Conservation (phyloP, 2,888 invertebrate genomes). For the Platyscelio sp. region DNA sequence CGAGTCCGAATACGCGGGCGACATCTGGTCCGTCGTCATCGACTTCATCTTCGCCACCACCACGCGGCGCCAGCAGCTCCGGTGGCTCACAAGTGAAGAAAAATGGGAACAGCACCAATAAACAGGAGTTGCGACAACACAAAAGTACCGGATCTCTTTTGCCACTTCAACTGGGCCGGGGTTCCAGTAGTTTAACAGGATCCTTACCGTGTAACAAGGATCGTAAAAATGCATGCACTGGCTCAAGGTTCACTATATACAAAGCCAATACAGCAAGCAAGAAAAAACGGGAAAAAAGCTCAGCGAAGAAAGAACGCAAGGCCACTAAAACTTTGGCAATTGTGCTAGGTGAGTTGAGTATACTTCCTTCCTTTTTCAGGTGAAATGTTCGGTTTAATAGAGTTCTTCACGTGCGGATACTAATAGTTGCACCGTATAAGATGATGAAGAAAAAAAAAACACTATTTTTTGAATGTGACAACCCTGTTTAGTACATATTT, state of each 20-base stretch:
- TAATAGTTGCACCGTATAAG: conserved; percentile 17
- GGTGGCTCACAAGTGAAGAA: conserved; percentile 77
- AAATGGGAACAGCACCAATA: conserved; percentile 80
- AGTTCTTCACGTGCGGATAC: conserved; percentile 14
- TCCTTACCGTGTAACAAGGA: conserved; percentile 90
- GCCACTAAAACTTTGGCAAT: conserved; percentile 99
- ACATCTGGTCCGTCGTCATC: conserved; percentile 83
- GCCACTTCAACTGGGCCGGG: conserved; percentile 81
- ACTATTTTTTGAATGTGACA: too few relatives aligned
- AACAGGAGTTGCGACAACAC: conserved; percentile 81
- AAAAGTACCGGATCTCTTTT: conserved; percentile 81
- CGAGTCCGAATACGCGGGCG: conserved; percentile 81
- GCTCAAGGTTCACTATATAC: conserved; percentile 95
- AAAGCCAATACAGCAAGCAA: conserved; percentile 97
- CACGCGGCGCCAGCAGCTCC: conserved; percentile 73
- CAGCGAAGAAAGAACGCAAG: conserved; percentile 97
- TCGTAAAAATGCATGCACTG: conserved; percentile 89
- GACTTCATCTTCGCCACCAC: conserved; percentile 80
- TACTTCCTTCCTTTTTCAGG: conserved; percentile 14
- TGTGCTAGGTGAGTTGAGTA: conserved; percentile 94
- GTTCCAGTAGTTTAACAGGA: conserved; percentile 80
- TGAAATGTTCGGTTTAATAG: conserved; percentile 14
- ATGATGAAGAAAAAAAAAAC: conserved; percentile 25
- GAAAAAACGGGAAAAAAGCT: conserved; percentile 97
- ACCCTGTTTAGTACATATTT: too few relatives aligned